phyloP scores from a whole-genome alignment of 64 coral and sea anemone genomes.

The Pachyseris speciosa region DNA sequence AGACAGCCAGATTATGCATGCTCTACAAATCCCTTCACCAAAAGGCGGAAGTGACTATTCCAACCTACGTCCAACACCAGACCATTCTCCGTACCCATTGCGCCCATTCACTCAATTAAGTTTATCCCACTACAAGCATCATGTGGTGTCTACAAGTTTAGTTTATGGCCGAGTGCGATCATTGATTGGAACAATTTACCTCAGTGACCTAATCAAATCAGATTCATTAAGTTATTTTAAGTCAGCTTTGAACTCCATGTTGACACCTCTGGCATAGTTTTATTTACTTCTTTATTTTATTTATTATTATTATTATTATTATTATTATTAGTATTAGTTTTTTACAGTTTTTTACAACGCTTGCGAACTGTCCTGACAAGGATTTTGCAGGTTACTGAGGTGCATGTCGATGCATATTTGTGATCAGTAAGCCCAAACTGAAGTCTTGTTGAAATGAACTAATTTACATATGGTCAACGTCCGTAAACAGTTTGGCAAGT shows the following conservation, averaged over 20 bases:
- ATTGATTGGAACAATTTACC: background rate
- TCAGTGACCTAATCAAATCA: background rate
- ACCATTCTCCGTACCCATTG: background rate
- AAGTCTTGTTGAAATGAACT: too few species aligned
- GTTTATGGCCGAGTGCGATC: background rate
- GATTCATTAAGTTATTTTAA: too few species aligned
- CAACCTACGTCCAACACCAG: background rate
- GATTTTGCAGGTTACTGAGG: conserved; percentile 11
- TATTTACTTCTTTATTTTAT: background rate
- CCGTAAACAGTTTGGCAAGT: too few species aligned
- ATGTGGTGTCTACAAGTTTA: background rate
- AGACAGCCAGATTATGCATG: background rate
- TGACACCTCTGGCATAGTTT: background rate
- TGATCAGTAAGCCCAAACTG: too few species aligned
- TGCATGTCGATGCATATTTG: background rate
- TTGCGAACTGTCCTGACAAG: too few species aligned
- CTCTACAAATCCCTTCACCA: background rate
- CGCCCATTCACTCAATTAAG: conserved; percentile 10
- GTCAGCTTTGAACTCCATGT: background rate
- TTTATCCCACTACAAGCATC: background rate
- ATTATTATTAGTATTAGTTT: too few species aligned
- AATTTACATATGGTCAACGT: too few species aligned
- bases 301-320: background rate
- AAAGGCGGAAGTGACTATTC: background rate
- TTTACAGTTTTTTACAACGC: background rate